Conservation (phyloP, 2,797 vertebrate genomes). For the Bovichtus diacanthus region DNA sequence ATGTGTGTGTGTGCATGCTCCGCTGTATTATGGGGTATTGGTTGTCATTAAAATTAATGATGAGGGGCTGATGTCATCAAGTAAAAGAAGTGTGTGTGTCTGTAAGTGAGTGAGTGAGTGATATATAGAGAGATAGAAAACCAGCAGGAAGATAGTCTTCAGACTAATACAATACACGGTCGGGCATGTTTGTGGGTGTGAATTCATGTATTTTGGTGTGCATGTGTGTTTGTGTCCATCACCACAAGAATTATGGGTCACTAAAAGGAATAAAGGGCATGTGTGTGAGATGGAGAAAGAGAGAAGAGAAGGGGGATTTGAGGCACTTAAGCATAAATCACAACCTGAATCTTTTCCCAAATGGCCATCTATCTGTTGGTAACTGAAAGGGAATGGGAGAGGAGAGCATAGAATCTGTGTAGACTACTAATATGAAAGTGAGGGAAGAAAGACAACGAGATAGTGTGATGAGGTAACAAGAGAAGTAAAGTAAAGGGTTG, state of each 20-base stretch:
- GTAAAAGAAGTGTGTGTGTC: constrained; percentile 34
- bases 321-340: constrained; percentile 64
- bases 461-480: background rate
- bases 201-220: constrained; percentile 25
- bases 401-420: background rate
- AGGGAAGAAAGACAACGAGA: background rate
- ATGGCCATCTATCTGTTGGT: constrained; percentile 53
- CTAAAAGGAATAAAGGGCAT: constrained; percentile 34
- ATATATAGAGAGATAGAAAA: constrained; percentile 11
- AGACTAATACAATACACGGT: background rate
- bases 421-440: background rate
- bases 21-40: constrained; percentile 69
- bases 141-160: background rate
- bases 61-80: constrained; percentile 79
- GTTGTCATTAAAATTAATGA: constrained; percentile 85
- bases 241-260: constrained; percentile 45
- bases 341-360: constrained; percentile 51
- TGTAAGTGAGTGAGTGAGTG: constrained; percentile 5
- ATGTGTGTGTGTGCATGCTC: constrained; percentile 49
- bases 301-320: constrained; percentile 35
- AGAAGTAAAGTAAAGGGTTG: background rate
- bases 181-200: constrained; percentile 5
- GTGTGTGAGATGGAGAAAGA: constrained; percentile 16
- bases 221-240: constrained; percentile 33
- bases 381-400: constrained; percentile 29